Percentiles rank a stretch among this genome's conserved stretches.
These are phyloP conservation scores for Amblyjoppa proteus DNA, from an alignment of 2,888 invertebrate genomes.

Conservation along the genomic window DNA sequence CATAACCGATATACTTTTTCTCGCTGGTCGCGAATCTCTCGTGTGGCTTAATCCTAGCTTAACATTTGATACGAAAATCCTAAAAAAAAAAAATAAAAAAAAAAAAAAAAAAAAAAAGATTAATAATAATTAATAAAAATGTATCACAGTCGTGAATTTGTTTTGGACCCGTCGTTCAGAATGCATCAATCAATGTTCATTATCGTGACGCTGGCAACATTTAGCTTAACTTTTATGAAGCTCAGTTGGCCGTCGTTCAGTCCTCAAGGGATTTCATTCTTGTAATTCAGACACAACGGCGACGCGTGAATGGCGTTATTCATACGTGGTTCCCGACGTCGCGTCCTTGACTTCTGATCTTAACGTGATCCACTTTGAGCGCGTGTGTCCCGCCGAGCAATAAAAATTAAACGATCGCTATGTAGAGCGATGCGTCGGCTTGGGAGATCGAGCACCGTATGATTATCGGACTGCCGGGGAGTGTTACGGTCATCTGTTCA, in stretches of 20 bases:
- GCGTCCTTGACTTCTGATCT: conserved; percentile 6
- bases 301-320: neutral
- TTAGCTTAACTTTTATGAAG: neutral
- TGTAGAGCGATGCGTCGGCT: neutral
- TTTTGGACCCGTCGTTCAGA: conserved; percentile 2
- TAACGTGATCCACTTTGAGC: neutral
- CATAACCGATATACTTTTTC: neutral
- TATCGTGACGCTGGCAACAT: neutral
- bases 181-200: neutral
- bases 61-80: neutral
- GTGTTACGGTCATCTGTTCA: neutral
- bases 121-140: neutral
- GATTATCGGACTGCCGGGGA: neutral
- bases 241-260: neutral
- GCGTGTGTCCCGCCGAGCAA: conserved; percentile 15
- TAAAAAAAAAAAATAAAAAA: neutral
- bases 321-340: neutral
- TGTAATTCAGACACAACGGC: neutral
- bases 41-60: neutral
- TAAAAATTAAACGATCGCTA: conserved; percentile 23
- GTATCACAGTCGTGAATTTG: conserved; percentile 1
- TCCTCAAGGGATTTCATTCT: neutral
- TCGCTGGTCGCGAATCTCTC: neutral
- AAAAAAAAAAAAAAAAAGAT: neutral
- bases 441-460: neutral